Conservation (phyloP, 2,113 vertebrate species). For the Pollachius pollachius region DNA sequence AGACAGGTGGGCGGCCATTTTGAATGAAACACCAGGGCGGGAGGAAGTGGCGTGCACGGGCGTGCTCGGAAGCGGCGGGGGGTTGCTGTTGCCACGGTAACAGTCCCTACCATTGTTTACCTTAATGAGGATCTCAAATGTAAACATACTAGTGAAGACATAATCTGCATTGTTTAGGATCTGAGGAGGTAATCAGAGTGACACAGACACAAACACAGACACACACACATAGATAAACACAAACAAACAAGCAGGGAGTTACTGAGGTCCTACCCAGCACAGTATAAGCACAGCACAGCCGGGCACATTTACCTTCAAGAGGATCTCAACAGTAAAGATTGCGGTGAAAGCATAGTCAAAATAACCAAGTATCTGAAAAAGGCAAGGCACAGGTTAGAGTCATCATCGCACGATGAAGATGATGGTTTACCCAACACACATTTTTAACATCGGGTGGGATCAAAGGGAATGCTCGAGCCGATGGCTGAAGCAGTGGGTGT, state of each 20-base stretch:
- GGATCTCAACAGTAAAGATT: conserved; percentile 99
- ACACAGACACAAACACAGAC: conserved; percentile 55
- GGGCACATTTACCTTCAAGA: conserved; percentile 92
- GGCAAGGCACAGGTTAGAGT: conserved; percentile 74
- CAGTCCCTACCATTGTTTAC: conserved; percentile 75
- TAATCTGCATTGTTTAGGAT: conserved; percentile 95
- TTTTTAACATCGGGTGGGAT: too few relatives aligned
- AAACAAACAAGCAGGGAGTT: conserved; percentile 54
- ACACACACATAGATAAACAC: conserved; percentile 22
- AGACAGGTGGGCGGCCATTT: conserved; percentile 35
- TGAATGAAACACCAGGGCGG: conserved; percentile 53
- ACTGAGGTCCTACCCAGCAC: conserved; percentile 25
- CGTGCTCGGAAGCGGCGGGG: conserved; percentile 64
- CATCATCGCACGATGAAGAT: conserved; percentile 32
- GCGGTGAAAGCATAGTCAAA: conserved; percentile 99
- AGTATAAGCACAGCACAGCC: conserved; percentile 60
- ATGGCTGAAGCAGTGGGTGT: too few relatives aligned
- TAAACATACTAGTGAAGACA: conserved; percentile 97
- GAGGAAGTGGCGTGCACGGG: conserved; percentile 64
- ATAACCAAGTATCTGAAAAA: conserved; percentile 99
- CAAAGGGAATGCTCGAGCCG: too few relatives aligned
- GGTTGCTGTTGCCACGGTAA: conserved; percentile 70
- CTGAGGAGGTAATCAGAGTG: conserved; percentile 87
- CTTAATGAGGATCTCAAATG: conserved; percentile 96
- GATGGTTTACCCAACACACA: background rate